A percentile compares a stretch with the other conserved stretches of the same genome.
Conservation (phyloP, 2,888 invertebrate genomes). For the Cecidostiba fungosa region DNA sequence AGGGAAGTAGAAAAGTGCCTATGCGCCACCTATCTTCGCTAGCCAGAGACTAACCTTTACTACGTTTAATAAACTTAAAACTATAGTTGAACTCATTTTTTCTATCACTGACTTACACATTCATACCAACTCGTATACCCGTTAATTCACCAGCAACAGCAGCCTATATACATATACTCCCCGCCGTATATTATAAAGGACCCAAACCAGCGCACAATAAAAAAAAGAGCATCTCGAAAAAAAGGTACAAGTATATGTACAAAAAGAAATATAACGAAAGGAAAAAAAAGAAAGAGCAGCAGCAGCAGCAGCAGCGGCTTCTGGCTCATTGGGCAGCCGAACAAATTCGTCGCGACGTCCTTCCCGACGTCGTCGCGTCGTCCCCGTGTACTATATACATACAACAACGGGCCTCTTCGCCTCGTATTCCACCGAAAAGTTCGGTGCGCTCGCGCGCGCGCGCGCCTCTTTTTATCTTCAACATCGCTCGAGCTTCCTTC, state of each 20-base stretch:
- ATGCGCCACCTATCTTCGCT: too few species aligned
- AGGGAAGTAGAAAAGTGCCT: too few species aligned
- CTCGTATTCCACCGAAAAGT: conserved; percentile 59
- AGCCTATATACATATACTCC: too few species aligned
- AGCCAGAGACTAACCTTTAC: too few species aligned
- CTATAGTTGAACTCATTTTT: too few species aligned
- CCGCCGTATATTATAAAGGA: too few species aligned
- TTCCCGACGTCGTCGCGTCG: conserved; percentile 69
- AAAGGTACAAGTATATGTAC: not conserved
- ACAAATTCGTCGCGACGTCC: conserved; percentile 79
- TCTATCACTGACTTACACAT: too few species aligned
- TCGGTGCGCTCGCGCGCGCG: conserved; percentile 60
- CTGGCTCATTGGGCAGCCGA: conserved; percentile 78
- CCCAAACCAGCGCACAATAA: conserved; percentile 35
- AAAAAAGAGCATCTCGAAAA: not conserved
- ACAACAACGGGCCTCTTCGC: conserved; percentile 42
- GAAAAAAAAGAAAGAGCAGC: conserved; percentile 60
- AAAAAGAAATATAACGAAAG: not conserved
- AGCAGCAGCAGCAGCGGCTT: conserved; percentile 70
- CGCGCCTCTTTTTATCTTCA: conserved; percentile 73
- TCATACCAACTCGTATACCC: too few species aligned
- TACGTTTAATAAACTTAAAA: too few species aligned
- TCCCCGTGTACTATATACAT: conserved; percentile 65
- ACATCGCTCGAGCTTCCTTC: conserved; percentile 79
- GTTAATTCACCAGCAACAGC: too few species aligned